Conservation (phyloP, 2,113 vertebrate species). For the Oreochromis spilurus region DNA sequence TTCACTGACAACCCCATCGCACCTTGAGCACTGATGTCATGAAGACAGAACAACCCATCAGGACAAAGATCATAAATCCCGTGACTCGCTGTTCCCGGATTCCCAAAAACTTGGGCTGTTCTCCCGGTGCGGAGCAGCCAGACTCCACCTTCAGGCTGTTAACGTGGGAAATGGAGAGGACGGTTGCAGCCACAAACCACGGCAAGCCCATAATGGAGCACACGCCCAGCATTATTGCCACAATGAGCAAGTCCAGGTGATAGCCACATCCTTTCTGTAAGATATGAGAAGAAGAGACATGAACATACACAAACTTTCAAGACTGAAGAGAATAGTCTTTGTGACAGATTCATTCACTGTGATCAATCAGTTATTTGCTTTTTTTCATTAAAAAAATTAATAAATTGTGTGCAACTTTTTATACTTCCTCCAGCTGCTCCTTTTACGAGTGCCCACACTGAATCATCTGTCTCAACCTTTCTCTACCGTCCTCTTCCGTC, state of each 20-base stretch:
- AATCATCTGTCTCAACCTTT: neutral
- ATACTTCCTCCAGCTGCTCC: neutral
- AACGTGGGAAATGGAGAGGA: conserved; percentile 93
- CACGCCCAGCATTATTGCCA: conserved; percentile 87
- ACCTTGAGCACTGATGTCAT: conserved; percentile 95
- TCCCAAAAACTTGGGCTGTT: conserved; percentile 92
- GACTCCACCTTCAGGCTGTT: conserved; percentile 97
- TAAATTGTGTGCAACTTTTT: neutral
- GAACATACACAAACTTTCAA: neutral
- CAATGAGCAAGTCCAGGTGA: conserved; percentile 89
- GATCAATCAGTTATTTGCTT: neutral
- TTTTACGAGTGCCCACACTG: neutral
- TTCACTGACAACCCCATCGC: neutral
- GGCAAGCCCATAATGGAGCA: conserved; percentile 95
- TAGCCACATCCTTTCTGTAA: conserved; percentile 96
- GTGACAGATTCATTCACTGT: neutral
- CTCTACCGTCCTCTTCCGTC: neutral
- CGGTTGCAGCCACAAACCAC: conserved; percentile 94
- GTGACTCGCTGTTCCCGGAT: conserved; percentile 92
- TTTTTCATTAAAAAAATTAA: accelerated
- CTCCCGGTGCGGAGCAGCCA: conserved; percentile 90
- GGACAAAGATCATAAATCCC: conserved; percentile 88
- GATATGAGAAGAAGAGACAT: neutral
- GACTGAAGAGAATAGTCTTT: neutral
- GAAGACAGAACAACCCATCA: conserved; percentile 94